Percentiles rank a stretch among this genome's conserved stretches.
These are phyloP conservation scores for Magallana angulata DNA, from an alignment of 1,140 invertebrate genomes.

Conservation along the genomic window DNA sequence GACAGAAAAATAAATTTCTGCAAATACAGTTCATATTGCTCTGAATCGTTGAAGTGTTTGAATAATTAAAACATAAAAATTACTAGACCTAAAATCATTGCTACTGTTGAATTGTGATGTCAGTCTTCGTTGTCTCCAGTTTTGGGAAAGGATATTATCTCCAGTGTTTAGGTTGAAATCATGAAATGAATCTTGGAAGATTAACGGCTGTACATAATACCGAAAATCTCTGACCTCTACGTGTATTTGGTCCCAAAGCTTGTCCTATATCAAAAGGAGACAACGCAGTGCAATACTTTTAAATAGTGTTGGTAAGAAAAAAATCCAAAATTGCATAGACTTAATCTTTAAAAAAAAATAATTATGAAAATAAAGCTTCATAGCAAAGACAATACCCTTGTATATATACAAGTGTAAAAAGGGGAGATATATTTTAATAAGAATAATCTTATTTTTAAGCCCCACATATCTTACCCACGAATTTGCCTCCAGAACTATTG, in stretches of 20 bases:
- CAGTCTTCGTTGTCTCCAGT: background rate
- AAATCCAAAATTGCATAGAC: too few species aligned
- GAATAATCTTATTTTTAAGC: too few species aligned
- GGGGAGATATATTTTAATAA: too few species aligned
- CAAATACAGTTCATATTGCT: too few species aligned
- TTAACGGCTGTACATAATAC: background rate
- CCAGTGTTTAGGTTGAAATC: background rate
- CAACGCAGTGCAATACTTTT: too few species aligned
- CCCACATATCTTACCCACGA: background rate
- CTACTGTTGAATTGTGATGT: background rate
- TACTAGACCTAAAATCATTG: background rate
- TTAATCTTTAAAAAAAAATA: background rate
- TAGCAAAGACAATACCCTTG: too few species aligned
- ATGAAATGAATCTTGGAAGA: background rate
- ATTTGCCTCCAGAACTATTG: background rate
- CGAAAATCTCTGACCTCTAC: background rate
- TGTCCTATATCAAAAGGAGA: too few species aligned
- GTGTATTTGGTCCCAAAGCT: background rate
- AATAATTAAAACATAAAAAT: too few species aligned
- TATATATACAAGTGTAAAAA: background rate
- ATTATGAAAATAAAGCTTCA: background rate
- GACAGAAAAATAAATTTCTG: too few species aligned
- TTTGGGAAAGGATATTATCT: background rate
- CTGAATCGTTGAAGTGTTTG: too few species aligned
- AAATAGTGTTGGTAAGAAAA: too few species aligned